Evolutionary conservation across 2,113 vertebrate genomes (phyloP), one percentile per base, ranked within the genome.

Genomic region (Cardinalis cardinalis): DNA sequence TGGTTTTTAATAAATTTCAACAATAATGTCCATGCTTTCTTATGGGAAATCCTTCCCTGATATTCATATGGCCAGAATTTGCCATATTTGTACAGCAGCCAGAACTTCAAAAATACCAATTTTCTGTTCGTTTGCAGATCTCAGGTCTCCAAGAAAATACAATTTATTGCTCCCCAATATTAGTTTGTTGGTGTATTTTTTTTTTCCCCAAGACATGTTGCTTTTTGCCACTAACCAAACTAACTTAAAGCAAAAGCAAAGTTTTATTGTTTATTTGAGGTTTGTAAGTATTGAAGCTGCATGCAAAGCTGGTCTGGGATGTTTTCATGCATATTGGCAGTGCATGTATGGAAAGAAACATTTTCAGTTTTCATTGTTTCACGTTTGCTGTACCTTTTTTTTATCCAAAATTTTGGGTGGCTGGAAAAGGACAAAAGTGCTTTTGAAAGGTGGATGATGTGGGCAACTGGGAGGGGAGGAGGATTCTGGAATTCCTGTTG

Each of bases 181-280:
- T 5, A 18, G 12, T 68, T 84, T 44, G 28, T 49, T 73, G 52
- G 18, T 12, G 21, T 21, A 38, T 36, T 72, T 58, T 46, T 13
- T 1, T 8, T 13, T 1, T 8, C 51, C 12, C 28, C n/a, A 49
- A 49, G 86, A 89, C 44, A 15, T 3, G 31, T 86, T 92, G 95
- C 94, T 97, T 97, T 93, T 95, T 94, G 94, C 94, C 92, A 96
- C 96, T 97, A 97, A 97, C 96, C 86, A 68, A 82, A 95, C 94
- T 96, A 96, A 95, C 94, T 88, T 87, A 66, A 95, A 94, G 88
- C 92, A 88, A 92, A 87, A 90, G 94, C 93, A 65, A 81, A 90
- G 56, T 58, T 8, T 49, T 21, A 66, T 66, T 32, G 81, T 79
- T 74, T 75, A 14, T 88, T 73, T 68, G 34, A 17, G 32, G 28